Percentiles rank a stretch among this genome's conserved stretches.
Conservation (phyloP, 1,140 invertebrate genomes). For the Drosophila punjabiensis region DNA sequence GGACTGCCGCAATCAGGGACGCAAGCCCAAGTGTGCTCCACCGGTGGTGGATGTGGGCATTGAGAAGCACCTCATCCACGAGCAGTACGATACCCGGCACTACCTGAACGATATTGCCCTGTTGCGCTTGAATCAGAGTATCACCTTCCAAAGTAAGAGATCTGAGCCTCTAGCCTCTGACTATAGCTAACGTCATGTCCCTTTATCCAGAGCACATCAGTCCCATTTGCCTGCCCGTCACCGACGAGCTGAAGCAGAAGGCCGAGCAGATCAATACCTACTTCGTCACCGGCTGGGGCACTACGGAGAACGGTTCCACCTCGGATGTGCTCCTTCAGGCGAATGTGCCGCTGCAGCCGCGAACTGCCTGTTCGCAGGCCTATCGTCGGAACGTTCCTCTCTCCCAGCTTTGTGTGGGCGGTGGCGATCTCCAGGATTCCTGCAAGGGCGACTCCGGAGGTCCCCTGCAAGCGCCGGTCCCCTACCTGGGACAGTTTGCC, state of each 20-base stretch:
- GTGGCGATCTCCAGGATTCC: slow-evolving; percentile 86
- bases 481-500: slow-evolving; percentile 51
- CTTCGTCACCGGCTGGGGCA: slow-evolving; percentile 87
- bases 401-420: slow-evolving; percentile 71
- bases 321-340: slow-evolving; percentile 74
- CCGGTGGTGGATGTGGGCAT: slow-evolving; percentile 87
- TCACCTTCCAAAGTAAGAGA: slow-evolving; percentile 60
- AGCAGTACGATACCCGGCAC: slow-evolving; percentile 86
- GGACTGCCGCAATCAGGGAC: slow-evolving; percentile 86
- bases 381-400: slow-evolving; percentile 46
- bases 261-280: slow-evolving; percentile 77
- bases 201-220: slow-evolving; percentile 86
- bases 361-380: slow-evolving; percentile 44
- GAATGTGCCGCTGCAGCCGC: slow-evolving; percentile 52
- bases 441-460: slow-evolving; percentile 87
- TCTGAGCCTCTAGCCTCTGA: too few relatives aligned
- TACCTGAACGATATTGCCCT: slow-evolving; percentile 90
- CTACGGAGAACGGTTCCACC: slow-evolving; percentile 67
- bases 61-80: slow-evolving; percentile 87
- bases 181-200: neutral
- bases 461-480: slow-evolving; percentile 69
- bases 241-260: slow-evolving; percentile 78
- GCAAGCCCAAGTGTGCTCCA: slow-evolving; percentile 85
- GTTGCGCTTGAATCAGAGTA: slow-evolving; percentile 79
- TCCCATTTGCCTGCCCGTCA: slow-evolving; percentile 90